Conservation (phyloP, 2,797 vertebrate genomes). For the Sebastes glaucus region DNA sequence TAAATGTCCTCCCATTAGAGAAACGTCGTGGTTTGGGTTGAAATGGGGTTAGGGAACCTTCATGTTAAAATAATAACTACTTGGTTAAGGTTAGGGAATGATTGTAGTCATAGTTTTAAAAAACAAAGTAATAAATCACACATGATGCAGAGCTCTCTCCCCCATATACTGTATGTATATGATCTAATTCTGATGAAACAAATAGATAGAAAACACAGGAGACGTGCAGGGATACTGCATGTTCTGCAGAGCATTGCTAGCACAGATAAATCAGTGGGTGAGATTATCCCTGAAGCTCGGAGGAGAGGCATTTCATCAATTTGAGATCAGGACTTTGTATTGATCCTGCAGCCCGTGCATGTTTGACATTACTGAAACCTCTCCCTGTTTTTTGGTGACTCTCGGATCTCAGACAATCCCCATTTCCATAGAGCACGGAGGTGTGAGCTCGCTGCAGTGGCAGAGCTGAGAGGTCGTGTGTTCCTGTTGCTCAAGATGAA, state of each 20-base stretch:
- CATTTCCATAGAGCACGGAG: constrained; percentile 48
- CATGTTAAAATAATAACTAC: not conserved
- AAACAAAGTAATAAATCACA: not conserved
- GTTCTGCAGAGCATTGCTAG: constrained; percentile 64
- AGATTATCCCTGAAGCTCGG: constrained; percentile 69
- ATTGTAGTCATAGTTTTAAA: not conserved
- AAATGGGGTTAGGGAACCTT: not conserved
- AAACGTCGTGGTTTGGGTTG: not conserved
- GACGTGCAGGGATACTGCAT: constrained; percentile 45
- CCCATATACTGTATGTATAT: not conserved
- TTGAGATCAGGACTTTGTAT: constrained; percentile 74
- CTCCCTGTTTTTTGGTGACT: constrained; percentile 61
- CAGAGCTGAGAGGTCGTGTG: constrained; percentile 18
- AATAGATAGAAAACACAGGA: constrained; percentile 19
- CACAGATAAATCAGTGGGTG: constrained; percentile 75
- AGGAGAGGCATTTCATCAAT: constrained; percentile 79
- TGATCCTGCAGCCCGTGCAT: constrained; percentile 68
- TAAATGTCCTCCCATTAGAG: constrained; percentile 1
- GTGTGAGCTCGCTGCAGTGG: constrained; percentile 21
- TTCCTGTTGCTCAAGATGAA: constrained; percentile 17
- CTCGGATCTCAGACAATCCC: constrained; percentile 55
- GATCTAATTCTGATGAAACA: not conserved
- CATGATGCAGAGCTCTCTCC: not conserved
- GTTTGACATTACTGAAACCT: constrained; percentile 67
- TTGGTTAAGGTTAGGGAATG: not conserved